Evolutionary conservation across 2,888 invertebrate genomes (phyloP).

Genomic region (Rhaphigaster nebulosa): DNA sequence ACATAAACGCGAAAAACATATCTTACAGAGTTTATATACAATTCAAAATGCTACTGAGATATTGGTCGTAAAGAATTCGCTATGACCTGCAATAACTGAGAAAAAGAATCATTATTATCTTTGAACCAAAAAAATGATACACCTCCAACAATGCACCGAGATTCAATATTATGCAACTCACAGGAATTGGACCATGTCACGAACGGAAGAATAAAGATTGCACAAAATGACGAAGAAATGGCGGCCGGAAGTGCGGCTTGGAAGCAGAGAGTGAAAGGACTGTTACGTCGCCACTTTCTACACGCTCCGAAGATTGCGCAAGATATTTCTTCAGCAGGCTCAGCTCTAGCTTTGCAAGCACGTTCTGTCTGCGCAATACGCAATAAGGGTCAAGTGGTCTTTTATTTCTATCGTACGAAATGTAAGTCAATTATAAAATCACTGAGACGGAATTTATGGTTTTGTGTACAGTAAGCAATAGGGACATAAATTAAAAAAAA

Average conservation of each 20-base stretch:
- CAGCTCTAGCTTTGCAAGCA: background rate
- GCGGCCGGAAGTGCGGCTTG: slow-evolving; percentile 31
- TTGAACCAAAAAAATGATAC: too few species aligned
- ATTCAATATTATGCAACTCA: background rate
- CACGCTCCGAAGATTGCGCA: background rate
- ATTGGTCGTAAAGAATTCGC: too few species aligned
- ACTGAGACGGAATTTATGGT: background rate
- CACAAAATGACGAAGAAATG: background rate
- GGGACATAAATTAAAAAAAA: background rate
- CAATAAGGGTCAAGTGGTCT: background rate
- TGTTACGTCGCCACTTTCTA: slow-evolving; percentile 42
- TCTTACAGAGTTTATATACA: too few species aligned
- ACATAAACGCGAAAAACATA: too few species aligned
- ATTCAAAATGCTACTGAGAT: too few species aligned
- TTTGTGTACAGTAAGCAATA: background rate
- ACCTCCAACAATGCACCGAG: background rate
- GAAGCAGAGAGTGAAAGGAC: slow-evolving; percentile 13
- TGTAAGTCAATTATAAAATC: background rate
- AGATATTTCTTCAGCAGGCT: background rate
- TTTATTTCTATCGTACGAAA: background rate
- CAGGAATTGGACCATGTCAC: background rate
- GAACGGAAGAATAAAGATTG: background rate
- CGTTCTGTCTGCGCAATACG: background rate
- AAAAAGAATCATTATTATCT: too few species aligned
- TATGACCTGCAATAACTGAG: too few species aligned